Evolutionary conservation across 2,113 vertebrate genomes (phyloP).

Genomic region (Leptodactylus fuscus): DNA sequence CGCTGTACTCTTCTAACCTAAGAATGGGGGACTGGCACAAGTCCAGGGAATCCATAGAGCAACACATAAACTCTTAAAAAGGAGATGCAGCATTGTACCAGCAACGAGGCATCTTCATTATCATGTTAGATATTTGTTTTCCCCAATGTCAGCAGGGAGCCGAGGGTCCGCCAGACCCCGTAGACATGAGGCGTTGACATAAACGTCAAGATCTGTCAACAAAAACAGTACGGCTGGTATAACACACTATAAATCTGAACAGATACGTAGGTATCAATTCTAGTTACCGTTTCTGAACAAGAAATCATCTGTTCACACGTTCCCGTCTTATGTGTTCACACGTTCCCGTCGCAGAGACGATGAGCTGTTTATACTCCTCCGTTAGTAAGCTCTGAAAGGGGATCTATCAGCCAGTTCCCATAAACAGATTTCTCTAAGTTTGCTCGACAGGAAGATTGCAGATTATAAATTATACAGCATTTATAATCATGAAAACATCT

Average conservation of each 20-base stretch:
- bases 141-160: too few relatives aligned
- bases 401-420: constrained; percentile 52
- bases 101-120: too few relatives aligned
- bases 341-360: not conserved
- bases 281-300: not conserved
- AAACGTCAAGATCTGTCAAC: too few relatives aligned
- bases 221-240: not conserved
- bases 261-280: not conserved
- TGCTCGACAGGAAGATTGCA: constrained; percentile 62
- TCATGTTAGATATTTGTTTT: too few relatives aligned
- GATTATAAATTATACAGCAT: constrained; percentile 72
- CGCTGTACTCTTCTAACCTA: too few relatives aligned
- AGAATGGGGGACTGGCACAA: too few relatives aligned
- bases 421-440: constrained; percentile 63
- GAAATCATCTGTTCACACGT: constrained; percentile 4
- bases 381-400: constrained; percentile 23
- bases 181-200: too few relatives aligned
- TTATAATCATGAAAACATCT: constrained; percentile 75
- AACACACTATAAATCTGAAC: not conserved
- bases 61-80: too few relatives aligned
- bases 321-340: not conserved
- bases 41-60: too few relatives aligned
- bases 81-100: too few relatives aligned
- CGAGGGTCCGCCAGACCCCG: too few relatives aligned
- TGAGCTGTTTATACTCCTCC: not conserved